Evolutionary conservation across 2,888 invertebrate species (phyloP), one percentile per base, ranked within the genome.

Genomic region (Nomada ruficornis): DNA sequence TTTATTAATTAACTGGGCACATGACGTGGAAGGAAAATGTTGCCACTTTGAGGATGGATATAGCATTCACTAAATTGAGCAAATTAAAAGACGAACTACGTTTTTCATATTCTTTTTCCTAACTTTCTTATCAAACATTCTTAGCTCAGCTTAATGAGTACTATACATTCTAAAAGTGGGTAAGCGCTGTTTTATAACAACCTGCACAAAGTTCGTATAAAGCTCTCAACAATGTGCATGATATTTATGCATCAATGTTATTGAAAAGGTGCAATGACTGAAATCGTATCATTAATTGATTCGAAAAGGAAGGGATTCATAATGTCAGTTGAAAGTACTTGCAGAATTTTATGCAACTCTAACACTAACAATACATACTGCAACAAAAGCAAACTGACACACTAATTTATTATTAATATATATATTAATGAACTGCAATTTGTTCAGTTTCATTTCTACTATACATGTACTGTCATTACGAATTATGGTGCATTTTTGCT

Each of bases 211-310:
- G 50, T 4, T n/a, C 50, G 20, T 67, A 42, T 18, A n/a, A 42
- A 26, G 20, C 50, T 62, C 4, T 55, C 47, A 67, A 57, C 29
- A 26, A 42, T 11, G n/a, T 69, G 77, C 77, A 76, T 76, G 77
- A 20, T 10, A 60, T 18, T 60, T 60, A 63, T 54, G 64, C 71
- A 74, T 52, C 60, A 23, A 42, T 71, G 44, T 75, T 70, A 75
- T 55, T 29, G 13, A 62, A 62, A 13, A 71, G 36, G 59, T 47
- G 20, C 36, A 20, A 68, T 15, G 11, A 36, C 42, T 68, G 15
- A n/a, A 67, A 57, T 67, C 52, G 62, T 29, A 59, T 26, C 54
- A 68, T 75, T 82, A 82, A 82, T 75, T 54, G 13, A 47, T 63
- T 15, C 52, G 36, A 36, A 36, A 13, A 7, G n/a, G 26, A 18